Evolutionary conservation across 2,797 vertebrate genomes (phyloP).

Genomic region (Parambassis ranga): DNA sequence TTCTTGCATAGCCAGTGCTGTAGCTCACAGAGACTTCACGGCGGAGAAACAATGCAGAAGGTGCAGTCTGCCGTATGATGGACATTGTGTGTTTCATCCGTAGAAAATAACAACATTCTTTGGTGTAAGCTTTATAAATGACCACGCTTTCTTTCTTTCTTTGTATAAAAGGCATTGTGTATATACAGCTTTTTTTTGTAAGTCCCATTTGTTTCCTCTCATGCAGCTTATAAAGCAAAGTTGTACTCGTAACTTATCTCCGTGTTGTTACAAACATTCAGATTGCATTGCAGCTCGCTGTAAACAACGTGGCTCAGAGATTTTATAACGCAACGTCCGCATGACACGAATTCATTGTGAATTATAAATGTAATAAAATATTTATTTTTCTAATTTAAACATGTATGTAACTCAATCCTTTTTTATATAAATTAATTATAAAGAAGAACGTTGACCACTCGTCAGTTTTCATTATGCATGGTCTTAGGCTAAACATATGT

Average conservation of each 20-base stretch:
- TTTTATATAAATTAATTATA: conserved; percentile 62
- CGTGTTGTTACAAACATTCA: conserved; percentile 27
- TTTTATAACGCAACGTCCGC: conserved; percentile 47
- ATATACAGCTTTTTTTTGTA: conserved; percentile 42
- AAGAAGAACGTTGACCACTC: conserved; percentile 18
- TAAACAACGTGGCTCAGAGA: conserved; percentile 13
- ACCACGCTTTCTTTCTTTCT: conserved; percentile 50
- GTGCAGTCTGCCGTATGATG: conserved; percentile 13
- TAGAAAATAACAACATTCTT: conserved; percentile 42
- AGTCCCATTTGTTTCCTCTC: conserved; percentile 5
- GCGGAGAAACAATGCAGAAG: conserved; percentile 13
- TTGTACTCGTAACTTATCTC: conserved; percentile 12
- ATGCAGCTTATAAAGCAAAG: conserved; percentile 29
- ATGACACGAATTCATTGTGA: conserved; percentile 55
- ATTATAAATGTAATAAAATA: conserved; percentile 61
- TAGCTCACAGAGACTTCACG: conserved; percentile 31
- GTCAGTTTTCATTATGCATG: conserved; percentile 19
- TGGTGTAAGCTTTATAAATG: conserved; percentile 45
- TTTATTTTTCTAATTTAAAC: conserved; percentile 75
- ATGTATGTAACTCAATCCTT: conserved; percentile 56
- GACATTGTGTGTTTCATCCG: conserved; percentile 30
- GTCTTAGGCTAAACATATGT: too few species aligned
- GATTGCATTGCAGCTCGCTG: conserved; percentile 33
- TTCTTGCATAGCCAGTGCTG: conserved; percentile 26
- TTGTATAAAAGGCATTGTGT: conserved; percentile 36